These are phyloP conservation scores for Plagiodera versicolora DNA, from an alignment of 2,888 invertebrate genomes.

Conservation along the genomic window DNA sequence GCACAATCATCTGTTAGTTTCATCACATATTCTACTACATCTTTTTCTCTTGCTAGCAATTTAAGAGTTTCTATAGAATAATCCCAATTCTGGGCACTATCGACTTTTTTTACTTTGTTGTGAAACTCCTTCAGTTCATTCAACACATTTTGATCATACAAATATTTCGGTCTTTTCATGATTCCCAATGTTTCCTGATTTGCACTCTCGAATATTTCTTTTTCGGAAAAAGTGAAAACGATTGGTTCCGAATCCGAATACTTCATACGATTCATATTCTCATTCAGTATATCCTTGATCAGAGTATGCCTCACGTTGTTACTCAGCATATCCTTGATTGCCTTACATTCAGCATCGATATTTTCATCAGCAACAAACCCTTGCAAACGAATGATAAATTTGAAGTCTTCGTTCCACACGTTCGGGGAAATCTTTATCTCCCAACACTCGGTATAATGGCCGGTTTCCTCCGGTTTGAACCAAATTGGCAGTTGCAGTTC, in stretches of 20 bases:
- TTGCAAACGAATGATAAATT: slow-evolving; percentile 27
- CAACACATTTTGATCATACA: slow-evolving; percentile 38
- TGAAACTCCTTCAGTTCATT: slow-evolving; percentile 41
- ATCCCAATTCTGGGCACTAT: slow-evolving; percentile 38
- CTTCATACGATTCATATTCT: slow-evolving; percentile 24
- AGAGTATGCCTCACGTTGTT: slow-evolving; percentile 29
- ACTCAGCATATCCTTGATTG: slow-evolving; percentile 31
- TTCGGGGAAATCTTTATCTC: slow-evolving; percentile 32
- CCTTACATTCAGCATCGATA: slow-evolving; percentile 16
- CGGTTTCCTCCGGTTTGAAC: slow-evolving; percentile 49
- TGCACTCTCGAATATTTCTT: slow-evolving; percentile 41
- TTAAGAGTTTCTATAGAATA: slow-evolving; percentile 36
- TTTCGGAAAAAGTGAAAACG: slow-evolving; percentile 28
- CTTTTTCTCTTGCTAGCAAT: slow-evolving; percentile 35
- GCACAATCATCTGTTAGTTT: slow-evolving; percentile 21
- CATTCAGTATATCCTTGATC: slow-evolving; percentile 34
- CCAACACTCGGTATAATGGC: slow-evolving; percentile 36
- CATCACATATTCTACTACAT: slow-evolving; percentile 30
- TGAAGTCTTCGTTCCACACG: slow-evolving; percentile 29
- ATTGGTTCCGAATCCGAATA: slow-evolving; percentile 14
- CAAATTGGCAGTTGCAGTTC: slow-evolving; percentile 55
- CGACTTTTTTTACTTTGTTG: slow-evolving; percentile 24
- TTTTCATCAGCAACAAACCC: slow-evolving; percentile 28
- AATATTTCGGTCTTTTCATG: slow-evolving; percentile 35
- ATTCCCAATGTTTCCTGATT: slow-evolving; percentile 34